Evolutionary conservation across 2,113 vertebrate species (phyloP), one percentile per base, ranked within the genome.

Genomic region (Odontophorus gujanensis): DNA sequence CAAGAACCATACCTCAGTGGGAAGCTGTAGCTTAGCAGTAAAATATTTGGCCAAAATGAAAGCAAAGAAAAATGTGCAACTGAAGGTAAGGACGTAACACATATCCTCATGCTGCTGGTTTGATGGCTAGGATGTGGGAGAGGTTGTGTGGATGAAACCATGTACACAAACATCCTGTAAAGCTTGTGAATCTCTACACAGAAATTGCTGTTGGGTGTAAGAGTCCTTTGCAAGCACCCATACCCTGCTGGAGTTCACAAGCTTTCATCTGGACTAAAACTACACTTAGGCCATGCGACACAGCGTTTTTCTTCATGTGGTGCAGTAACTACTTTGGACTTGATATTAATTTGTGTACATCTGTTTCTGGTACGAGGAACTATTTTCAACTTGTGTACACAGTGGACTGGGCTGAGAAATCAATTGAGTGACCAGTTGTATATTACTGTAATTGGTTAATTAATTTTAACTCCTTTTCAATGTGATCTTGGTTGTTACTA

Each of bases 371-470:
- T 62, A 84, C 89, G 74, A 81, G 65, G 85, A 93, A 80, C 65
- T 67, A 43, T 78, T 87, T 95, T 94, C 85, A 85, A 83, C 61
- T 78, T 42, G 73, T 96, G 36, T 97, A 96, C 86, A 89, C 87
- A 88, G 43, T 76, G 87, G 79, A 36, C 75, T 85, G 90, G 94
- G 82, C 96, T 97, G 93, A 92, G 97, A 96, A 8, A 43, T 93
- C 53, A 86, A 89, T 80, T 67, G 71, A 67, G 50, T 88, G 92
- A 95, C 73, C 92, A 93, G 93, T 77, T 98, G 97, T 98, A 90
- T 91, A 57, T 97, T 97, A 81, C 66, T 97, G 82, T 93, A 93
- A 94, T 94, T 93, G 61, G 85, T 82, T 96, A 91, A 96, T 98
- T 97, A 97, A 96, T 81, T 87, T 90, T 92, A 96, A 92, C 79